Evolutionary conservation across 2,113 vertebrate genomes (phyloP), one percentile per base, ranked within the genome.

Genomic region (Corynorhinus townsendii): DNA sequence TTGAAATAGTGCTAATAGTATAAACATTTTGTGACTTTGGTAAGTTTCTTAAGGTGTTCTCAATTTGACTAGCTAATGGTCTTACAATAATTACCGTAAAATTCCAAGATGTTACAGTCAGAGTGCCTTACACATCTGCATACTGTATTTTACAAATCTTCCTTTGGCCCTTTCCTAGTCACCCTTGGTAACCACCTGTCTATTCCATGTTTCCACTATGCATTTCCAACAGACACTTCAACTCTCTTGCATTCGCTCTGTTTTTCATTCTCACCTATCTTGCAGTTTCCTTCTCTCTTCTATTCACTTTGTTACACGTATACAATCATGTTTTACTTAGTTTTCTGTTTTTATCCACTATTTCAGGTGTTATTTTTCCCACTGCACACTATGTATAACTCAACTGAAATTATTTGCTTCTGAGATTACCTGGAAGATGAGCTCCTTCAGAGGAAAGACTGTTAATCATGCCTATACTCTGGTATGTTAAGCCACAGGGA

Each of bases 41-140:
- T 75, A 86, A 86, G 80, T 94, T 95, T 90, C 38, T 94, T 73
- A 43, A 68, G 24, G 22, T 56, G 15, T 88, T 11, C 40, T 92
- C 77, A 87, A 81, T 84, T 80, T 93, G 38, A 89, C 69, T 73
- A 89, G 22, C 33, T 86, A 80, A 79, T 45, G 11, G 52, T 56
- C 7, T 92, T 94, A 73, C 4, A 76, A 52, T 26, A 33, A 79
- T 71, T 84, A 93, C 4, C 35, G 52, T 28, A 90, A 73, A 89
- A 91, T 86, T 90, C 35, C 11, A 83, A 69, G 38, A 73, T 45
- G 59, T 73, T 12, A 47, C 0, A 71, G 82, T 66, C 47, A 56
- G 11, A 71, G 49, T n/a, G 20, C 24, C 16, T 49, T 71, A n/a
- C 5, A 71, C 19, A 82, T 20, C 28, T 72, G 28, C 82, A 79